phyloP scores from a whole-genome alignment of 2,797 vertebrate genomes.

The Rhinella marina region DNA sequence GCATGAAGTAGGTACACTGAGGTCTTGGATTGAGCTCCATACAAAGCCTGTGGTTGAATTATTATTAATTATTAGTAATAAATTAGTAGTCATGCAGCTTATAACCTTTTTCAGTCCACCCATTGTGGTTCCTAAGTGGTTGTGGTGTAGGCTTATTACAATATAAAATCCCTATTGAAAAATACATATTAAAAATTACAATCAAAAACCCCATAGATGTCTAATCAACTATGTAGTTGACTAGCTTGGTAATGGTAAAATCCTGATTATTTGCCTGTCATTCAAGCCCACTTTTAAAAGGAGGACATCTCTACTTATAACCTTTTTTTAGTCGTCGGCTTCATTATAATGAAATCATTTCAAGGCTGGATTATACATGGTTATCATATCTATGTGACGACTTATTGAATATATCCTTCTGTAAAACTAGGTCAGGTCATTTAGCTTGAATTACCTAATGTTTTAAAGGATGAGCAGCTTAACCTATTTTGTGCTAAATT shows the following conservation, averaged over 20 bases:
- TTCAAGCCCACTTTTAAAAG: not conserved
- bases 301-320: not conserved
- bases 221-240: not conserved
- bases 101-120: not conserved
- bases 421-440: slow-evolving; percentile 27
- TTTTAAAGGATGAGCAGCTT: slow-evolving; percentile 2
- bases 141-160: not conserved
- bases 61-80: too few species aligned
- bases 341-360: slow-evolving; percentile 7
- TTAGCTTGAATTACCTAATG: slow-evolving; percentile 13
- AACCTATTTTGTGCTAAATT: slow-evolving; percentile 28
- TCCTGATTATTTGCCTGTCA: not conserved
- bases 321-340: not conserved
- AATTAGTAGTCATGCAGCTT: not conserved
- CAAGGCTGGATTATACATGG: slow-evolving; percentile 20
- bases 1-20: not conserved
- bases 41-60: not conserved
- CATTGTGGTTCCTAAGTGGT: not conserved
- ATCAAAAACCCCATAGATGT: not conserved
- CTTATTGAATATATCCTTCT: slow-evolving; percentile 1
- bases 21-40: not conserved
- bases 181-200: not conserved
- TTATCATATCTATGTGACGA: not conserved
- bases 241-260: not conserved
- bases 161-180: not conserved